Evolutionary conservation across 2,113 vertebrate species (phyloP).

Genomic region (Siphamia tubifer): DNA sequence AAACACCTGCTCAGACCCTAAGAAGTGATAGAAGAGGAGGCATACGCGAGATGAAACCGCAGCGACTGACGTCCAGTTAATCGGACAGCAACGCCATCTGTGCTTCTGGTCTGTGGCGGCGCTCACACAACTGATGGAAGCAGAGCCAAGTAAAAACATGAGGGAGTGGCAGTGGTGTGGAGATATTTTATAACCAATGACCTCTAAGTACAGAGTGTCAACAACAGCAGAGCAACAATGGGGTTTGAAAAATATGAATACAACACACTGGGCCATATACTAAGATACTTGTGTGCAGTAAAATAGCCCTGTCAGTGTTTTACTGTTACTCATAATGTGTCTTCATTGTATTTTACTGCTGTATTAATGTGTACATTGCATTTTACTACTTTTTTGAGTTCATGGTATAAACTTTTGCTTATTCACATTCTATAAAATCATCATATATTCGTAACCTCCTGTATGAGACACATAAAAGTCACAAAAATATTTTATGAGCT

Average conservation of each 20-base stretch:
- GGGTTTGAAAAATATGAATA: not conserved
- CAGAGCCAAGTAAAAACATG: not conserved
- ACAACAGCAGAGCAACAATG: not conserved
- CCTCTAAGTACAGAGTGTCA: not conserved
- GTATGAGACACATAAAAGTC: too few relatives aligned
- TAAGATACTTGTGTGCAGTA: not conserved
- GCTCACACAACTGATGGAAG: not conserved
- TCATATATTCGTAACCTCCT: too few relatives aligned
- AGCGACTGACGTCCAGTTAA: slow-evolving; percentile 19
- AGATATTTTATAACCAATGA: not conserved
- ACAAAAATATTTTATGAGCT: too few relatives aligned
- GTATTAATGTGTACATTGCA: too few relatives aligned
- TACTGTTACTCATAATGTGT: too few relatives aligned
- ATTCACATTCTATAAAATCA: too few relatives aligned
- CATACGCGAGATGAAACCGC: slow-evolving; percentile 30
- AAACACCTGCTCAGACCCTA: slow-evolving; percentile 71
- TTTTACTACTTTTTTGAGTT: too few relatives aligned
- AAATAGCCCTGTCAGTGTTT: not conserved
- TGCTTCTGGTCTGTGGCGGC: not conserved
- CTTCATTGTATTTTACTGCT: too few relatives aligned
- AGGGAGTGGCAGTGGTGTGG: not conserved
- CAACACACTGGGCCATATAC: not conserved
- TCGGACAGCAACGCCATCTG: slow-evolving; percentile 37
- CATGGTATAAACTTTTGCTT: too few relatives aligned
- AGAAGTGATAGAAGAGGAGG: slow-evolving; percentile 34